A percentile compares a stretch with the other conserved stretches of the same genome.
phyloP scores from a whole-genome alignment of 2,797 vertebrate species.

The Acipenser ruthenus region DNA sequence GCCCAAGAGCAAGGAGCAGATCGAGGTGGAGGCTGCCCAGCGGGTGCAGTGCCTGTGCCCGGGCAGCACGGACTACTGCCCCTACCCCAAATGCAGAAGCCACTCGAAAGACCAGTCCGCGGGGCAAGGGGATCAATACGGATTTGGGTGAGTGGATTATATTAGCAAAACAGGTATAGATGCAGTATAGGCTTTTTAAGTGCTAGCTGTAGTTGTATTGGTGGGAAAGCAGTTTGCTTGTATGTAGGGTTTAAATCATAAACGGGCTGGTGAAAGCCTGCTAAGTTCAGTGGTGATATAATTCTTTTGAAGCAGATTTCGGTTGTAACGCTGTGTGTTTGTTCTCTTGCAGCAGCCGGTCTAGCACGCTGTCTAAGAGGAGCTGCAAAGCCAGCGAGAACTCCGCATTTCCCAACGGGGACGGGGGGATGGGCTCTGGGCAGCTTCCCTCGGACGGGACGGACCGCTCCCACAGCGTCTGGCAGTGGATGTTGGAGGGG shows the following conservation, averaged over 20 bases:
- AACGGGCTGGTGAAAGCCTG: too few relatives aligned
- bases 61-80: slow-evolving; percentile 49
- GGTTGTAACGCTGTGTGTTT: neutral
- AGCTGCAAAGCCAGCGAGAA: slow-evolving; percentile 61
- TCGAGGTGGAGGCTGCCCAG: slow-evolving; percentile 74
- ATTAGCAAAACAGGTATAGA: too few relatives aligned
- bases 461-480: slow-evolving; percentile 76
- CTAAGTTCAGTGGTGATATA: too few relatives aligned
- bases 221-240: too few relatives aligned
- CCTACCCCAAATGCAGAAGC: slow-evolving; percentile 71
- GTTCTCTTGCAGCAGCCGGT: slow-evolving; percentile 46
- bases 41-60: slow-evolving; percentile 70
- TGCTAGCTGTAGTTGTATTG: too few relatives aligned
- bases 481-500: slow-evolving; percentile 89
- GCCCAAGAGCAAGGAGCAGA: slow-evolving; percentile 77
- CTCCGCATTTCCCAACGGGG: slow-evolving; percentile 40
- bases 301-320: too few relatives aligned
- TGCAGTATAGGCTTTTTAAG: too few relatives aligned
- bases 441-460: slow-evolving; percentile 72
- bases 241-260: too few relatives aligned
- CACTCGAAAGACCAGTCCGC: slow-evolving; percentile 57
- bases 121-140: slow-evolving; percentile 40
- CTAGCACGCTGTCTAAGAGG: slow-evolving; percentile 64
- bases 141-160: slow-evolving; percentile 50
- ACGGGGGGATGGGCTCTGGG: slow-evolving; percentile 39